Percentiles rank a stretch among this genome's conserved stretches.
Evolutionary conservation across 37 sponge, comb jelly and placozoan genomes (phyloP).

Genomic region (Spongia lamella): DNA sequence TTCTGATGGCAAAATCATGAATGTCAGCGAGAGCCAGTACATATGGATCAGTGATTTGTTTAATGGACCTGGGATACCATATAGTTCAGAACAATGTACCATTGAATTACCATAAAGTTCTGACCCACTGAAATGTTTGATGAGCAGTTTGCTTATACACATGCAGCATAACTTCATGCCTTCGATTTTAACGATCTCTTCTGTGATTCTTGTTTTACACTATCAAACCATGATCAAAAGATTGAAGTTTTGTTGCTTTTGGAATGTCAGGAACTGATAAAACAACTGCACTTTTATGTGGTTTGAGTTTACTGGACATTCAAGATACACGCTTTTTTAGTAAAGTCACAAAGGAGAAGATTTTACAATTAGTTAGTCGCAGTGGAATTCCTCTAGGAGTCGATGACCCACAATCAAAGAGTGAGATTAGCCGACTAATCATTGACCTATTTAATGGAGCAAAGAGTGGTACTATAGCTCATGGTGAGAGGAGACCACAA

Average conservation of each 20-base stretch:
- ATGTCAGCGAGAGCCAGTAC: too few species aligned
- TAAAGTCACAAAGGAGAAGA: conserved; percentile 28
- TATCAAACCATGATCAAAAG: conserved; percentile 15
- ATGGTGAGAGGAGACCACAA: conserved; percentile 1
- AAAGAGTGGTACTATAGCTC: not conserved
- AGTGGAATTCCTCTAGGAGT: conserved; percentile 16
- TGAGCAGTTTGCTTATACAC: not conserved
- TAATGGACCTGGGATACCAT: not conserved
- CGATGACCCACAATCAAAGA: conserved; percentile 35
- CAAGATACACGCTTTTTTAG: conserved; percentile 15
- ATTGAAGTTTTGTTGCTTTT: conserved; percentile 6
- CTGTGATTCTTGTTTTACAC: not conserved
- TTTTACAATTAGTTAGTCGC: not conserved
- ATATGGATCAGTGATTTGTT: not conserved
- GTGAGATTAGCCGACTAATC: conserved; percentile 1
- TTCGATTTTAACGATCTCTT: not conserved
- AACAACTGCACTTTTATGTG: conserved; percentile 23
- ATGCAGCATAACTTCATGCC: not conserved
- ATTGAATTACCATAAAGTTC: not conserved
- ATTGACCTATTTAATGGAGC: conserved; percentile 26
- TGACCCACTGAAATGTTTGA: not conserved
- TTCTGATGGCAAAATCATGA: conserved; percentile 9
- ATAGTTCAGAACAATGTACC: not conserved
- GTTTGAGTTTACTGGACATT: conserved; percentile 15
- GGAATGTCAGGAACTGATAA: conserved; percentile 22